Evolutionary conservation across 2,888 invertebrate genomes (phyloP).

Genomic region (Hemithea aestivaria): DNA sequence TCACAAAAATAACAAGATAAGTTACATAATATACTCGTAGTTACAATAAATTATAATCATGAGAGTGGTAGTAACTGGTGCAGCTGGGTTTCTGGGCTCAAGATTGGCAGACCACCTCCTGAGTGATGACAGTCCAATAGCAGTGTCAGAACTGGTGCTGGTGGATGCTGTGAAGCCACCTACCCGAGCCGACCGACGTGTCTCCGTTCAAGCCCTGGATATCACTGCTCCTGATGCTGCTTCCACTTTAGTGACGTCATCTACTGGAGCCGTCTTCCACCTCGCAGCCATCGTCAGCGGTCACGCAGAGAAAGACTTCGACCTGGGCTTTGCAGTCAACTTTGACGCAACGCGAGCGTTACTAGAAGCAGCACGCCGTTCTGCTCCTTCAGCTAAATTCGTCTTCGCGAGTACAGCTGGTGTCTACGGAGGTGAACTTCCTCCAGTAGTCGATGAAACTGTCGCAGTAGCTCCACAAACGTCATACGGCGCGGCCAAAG

Average conservation of each 20-base stretch:
- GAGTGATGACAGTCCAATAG: conserved; percentile 29
- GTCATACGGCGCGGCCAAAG: conserved; percentile 64
- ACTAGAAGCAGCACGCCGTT: conserved; percentile 48
- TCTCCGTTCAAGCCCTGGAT: conserved; percentile 30
- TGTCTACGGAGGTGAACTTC: conserved; percentile 55
- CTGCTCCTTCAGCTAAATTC: conserved; percentile 40
- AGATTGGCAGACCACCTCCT: conserved; percentile 44
- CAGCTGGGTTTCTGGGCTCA: conserved; percentile 52
- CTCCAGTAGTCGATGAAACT: conserved; percentile 43
- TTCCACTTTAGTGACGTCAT: conserved; percentile 35
- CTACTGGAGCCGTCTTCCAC: conserved; percentile 51
- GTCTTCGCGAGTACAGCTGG: conserved; percentile 57
- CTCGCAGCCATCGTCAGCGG: conserved; percentile 67
- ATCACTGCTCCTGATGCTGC: conserved; percentile 35
- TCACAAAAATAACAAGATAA: too few species aligned
- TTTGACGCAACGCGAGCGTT: conserved; percentile 59
- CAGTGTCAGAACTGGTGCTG: conserved; percentile 39
- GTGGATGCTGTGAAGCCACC: conserved; percentile 31
- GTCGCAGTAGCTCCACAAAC: conserved; percentile 55
- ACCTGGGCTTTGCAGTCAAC: conserved; percentile 58
- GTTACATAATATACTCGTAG: too few species aligned
- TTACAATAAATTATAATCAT: conserved; percentile 24
- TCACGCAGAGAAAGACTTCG: conserved; percentile 59
- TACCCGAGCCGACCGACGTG: conserved; percentile 36
- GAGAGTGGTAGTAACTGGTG: conserved; percentile 59